Conservation (phyloP, 2,113 vertebrate species). For the Beaufortia kweichowensis region DNA sequence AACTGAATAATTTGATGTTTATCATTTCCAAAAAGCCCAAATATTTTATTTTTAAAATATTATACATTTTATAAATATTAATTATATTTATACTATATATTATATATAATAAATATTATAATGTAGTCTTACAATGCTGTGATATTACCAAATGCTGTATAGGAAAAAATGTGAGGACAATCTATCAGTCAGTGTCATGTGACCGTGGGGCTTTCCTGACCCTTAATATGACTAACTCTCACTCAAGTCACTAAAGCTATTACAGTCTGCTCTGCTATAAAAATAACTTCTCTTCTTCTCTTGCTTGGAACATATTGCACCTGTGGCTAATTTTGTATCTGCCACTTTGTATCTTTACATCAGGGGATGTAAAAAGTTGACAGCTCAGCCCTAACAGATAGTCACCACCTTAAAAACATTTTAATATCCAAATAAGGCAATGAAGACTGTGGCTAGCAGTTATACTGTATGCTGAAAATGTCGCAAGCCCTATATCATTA, state of each 20-base stretch:
- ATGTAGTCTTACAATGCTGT: neutral
- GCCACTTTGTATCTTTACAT: neutral
- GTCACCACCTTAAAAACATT: neutral
- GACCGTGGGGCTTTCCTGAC: conserved; percentile 49
- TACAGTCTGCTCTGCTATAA: conserved; percentile 11
- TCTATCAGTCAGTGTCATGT: neutral
- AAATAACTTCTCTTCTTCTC: conserved; percentile 38
- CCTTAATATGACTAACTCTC: conserved; percentile 41
- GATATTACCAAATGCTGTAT: neutral
- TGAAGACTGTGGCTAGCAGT: neutral
- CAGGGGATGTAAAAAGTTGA: neutral
- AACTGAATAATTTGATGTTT: too few species aligned
- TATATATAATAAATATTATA: too few species aligned
- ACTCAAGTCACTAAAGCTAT: conserved; percentile 14
- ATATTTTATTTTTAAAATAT: too few species aligned
- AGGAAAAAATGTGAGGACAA: neutral
- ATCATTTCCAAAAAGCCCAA: too few species aligned
- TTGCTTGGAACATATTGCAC: conserved; percentile 23
- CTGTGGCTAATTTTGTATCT: conserved; percentile 14
- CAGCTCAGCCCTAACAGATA: too few species aligned
- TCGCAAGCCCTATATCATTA: neutral
- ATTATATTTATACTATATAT: too few species aligned
- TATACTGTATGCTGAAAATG: too few species aligned
- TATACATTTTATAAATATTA: too few species aligned
- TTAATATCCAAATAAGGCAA: conserved; percentile 1